Evolutionary conservation across 2,113 vertebrate genomes (phyloP).

Genomic region (Lipophrys pholis): DNA sequence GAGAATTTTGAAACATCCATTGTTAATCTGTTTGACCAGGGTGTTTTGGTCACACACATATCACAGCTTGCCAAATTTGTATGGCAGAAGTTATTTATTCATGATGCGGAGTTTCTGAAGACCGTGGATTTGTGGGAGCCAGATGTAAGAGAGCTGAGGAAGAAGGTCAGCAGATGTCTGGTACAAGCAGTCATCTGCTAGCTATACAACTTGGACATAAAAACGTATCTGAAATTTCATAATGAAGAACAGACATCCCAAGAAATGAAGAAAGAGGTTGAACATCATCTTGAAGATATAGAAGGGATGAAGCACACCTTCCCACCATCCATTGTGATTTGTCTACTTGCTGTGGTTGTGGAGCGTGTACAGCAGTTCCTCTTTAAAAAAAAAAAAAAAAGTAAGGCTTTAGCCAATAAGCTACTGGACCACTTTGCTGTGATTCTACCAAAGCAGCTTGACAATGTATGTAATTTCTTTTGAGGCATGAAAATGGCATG

Average conservation of each 20-base stretch:
- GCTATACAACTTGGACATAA: constrained; percentile 86
- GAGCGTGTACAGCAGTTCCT: constrained; percentile 85
- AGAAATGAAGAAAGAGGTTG: constrained; percentile 84
- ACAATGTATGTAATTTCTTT: constrained; percentile 83
- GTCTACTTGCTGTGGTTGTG: constrained; percentile 87
- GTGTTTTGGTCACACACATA: constrained; percentile 88
- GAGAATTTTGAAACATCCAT: constrained; percentile 86
- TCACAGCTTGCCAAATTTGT: constrained; percentile 92
- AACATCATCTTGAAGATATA: constrained; percentile 84
- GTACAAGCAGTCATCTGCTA: constrained; percentile 85
- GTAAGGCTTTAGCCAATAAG: constrained; percentile 82
- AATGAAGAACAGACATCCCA: constrained; percentile 76
- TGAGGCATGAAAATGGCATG: too few species aligned
- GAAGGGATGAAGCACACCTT: constrained; percentile 82
- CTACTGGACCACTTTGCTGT: constrained; percentile 84
- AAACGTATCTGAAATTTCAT: constrained; percentile 54
- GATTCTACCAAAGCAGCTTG: constrained; percentile 84
- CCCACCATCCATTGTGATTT: constrained; percentile 87
- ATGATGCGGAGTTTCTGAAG: constrained; percentile 80
- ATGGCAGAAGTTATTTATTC: constrained; percentile 86
- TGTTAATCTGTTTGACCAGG: constrained; percentile 86
- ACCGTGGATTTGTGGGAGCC: constrained; percentile 88
- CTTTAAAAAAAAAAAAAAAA: constrained; percentile 85
- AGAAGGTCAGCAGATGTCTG: constrained; percentile 77
- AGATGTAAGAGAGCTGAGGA: constrained; percentile 83